Evolutionary conservation across 1,140 invertebrate genomes (phyloP), one percentile per base, ranked within the genome.

Genomic region (Babylonia areolata): DNA sequence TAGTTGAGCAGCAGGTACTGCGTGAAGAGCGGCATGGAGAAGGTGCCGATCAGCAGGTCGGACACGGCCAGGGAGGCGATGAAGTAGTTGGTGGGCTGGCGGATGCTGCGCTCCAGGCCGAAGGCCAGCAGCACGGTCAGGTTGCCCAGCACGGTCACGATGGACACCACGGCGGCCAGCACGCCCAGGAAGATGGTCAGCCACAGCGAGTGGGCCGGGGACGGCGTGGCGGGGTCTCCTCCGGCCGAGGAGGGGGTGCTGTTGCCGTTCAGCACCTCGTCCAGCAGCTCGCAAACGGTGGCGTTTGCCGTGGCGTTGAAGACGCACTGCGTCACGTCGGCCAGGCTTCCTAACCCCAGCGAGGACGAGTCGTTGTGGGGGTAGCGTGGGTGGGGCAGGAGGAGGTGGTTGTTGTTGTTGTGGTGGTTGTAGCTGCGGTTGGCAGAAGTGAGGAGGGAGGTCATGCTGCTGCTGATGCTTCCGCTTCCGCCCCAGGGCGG

Each of bases 81-180:
- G 95, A 99, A 99, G 95, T 99, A 99, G 95, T 99, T 99, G 92
- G 98, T 99, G 2, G 99, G 99, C 92, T 99, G 99, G 75, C 99
- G 96, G 91, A 99, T 99, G 84, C 97, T 97, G 85, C 99, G 96
- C 94, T 99, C 99, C 39, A 99, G 97, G 84, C 99, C 97, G 95
- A 99, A 99, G 37, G 98, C 98, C 54, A 99, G 94, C 37, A 99
- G 95, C 46, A 99, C 99, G 28, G 99, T 96, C 77, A 99, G 97
- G 94, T 99, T 99, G 58, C 99, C 99, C n/a, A 92, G 78, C 51
- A 93, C 88, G 31, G 93, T 93, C 37, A 93, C 86, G 20, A 94
- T 80, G 23, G 91, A 90, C 23, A 93, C 88, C 31, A 93, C 86
- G 1, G 96, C 96, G 77, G 99, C 95, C 90, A 97, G 96, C 64